Base-by-base conservation (phyloP, 2,888 invertebrate species). In the Gibbula magus region DNA sequence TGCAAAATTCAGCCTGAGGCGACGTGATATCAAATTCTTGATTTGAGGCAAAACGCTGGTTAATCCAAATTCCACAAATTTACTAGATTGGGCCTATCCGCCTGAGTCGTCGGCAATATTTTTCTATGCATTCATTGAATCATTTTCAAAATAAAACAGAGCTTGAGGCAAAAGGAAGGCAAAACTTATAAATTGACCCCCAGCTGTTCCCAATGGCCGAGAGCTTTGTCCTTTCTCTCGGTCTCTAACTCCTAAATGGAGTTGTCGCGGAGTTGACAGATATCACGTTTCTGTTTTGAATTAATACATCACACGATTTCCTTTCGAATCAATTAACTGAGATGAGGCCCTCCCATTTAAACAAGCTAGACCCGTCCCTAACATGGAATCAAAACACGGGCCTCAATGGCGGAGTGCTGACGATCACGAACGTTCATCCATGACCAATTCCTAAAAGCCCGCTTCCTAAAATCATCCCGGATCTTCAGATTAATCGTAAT, bases 201-300 rank as follows among this genome's bases (percentile, higher is more conserved):
- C 70, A 70, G 70, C 70, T 70, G 70, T 32, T 35, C 18, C 13
- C 20, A 70, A 70, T 70, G 70, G 70, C 29, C 8, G 39, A 29
- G 35, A 20, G 32, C 35, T 70, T 70, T 32, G 29, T 18, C 35
- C 3, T 18, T 16, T 3, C 39, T 32, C 70, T 35, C 32, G 4
- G n/a, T 70, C 70, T 39, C 70, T 70, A 70, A 70, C 70, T 70
- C 35, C 39, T 20, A 70, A 70, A 70, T 70, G 70, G 70, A 70
- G 70, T 70, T 70, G 70, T 70, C 39, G 32, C 32, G 4, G 35
- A n/a, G 70, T 70, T 70, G 70, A 70, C 70, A 70, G 70, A 70
- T 70, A 70, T 70, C 70, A 70, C 70, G 70, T 70, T 70, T 70
- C 70, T 70, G 35, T 70, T 70, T 70, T 70, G 70, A 70, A 70